These are phyloP conservation scores for Oenanthe melanoleuca DNA, from an alignment of 2,113 vertebrate species.

Conservation along the genomic window DNA sequence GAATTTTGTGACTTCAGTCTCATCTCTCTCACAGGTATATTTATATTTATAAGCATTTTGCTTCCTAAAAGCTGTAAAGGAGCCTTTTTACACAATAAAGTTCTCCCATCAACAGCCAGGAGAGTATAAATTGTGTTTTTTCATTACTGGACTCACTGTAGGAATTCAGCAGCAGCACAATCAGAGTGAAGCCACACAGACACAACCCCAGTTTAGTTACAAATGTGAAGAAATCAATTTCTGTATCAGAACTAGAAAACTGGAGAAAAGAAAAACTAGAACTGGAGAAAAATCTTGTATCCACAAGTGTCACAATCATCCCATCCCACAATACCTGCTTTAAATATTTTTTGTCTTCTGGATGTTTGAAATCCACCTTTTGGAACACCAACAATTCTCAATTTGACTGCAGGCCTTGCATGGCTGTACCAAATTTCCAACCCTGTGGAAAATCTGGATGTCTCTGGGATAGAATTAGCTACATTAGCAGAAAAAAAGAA, in stretches of 20 bases:
- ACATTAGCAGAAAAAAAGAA: background rate
- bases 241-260: background rate
- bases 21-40: too few relatives aligned
- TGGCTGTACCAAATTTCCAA: too few relatives aligned
- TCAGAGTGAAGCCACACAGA: background rate
- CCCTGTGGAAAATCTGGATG: background rate
- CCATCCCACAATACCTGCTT: fast-evolving
- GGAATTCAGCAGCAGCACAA: background rate
- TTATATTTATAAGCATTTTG: background rate
- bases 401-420: fast-evolving
- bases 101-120: fast-evolving
- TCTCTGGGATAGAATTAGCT: background rate
- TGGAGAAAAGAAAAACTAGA: too few relatives aligned
- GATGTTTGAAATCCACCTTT: background rate
- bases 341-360: background rate
- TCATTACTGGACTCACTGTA: background rate
- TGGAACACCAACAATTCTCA: fast-evolving
- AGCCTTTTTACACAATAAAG: background rate
- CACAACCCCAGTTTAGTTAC: background rate
- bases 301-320: background rate
- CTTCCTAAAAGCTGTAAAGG: background rate
- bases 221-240: background rate
- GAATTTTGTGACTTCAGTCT: background rate
- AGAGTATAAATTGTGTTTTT: background rate
- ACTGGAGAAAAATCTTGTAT: background rate